phyloP scores from a whole-genome alignment of 2,888 invertebrate genomes.

The Pediacus dermestoides region DNA sequence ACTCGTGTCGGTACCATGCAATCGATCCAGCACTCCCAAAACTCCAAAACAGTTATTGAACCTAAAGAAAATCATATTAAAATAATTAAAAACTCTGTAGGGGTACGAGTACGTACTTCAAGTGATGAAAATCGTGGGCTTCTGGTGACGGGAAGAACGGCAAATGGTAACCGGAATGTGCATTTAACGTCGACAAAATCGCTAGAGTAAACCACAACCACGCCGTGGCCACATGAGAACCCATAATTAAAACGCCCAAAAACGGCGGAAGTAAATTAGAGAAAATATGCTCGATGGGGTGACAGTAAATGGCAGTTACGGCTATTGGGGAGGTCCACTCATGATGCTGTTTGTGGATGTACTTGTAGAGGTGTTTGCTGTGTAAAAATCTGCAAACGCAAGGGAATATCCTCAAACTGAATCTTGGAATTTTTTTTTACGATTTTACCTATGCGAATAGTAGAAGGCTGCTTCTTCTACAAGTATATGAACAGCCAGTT shows the following conservation, averaged over 20 bases:
- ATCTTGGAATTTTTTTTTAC: background rate
- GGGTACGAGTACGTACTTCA: conserved; percentile 59
- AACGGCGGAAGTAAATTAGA: conserved; percentile 75
- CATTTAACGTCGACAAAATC: conserved; percentile 73
- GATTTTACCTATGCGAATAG: conserved; percentile 69
- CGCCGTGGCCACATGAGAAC: conserved; percentile 72
- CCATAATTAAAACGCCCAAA: conserved; percentile 69
- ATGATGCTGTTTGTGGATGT: conserved; percentile 82
- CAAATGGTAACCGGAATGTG: conserved; percentile 82
- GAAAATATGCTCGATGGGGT: conserved; percentile 73
- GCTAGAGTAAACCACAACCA: conserved; percentile 79
- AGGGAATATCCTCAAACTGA: conserved; percentile 4
- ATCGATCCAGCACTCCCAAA: conserved; percentile 72
- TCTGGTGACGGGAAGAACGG: conserved; percentile 83
- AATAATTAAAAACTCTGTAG: background rate
- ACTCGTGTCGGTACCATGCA: conserved; percentile 77
- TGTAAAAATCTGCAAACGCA: conserved; percentile 63
- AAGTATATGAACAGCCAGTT: conserved; percentile 69
- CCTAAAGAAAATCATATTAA: too few relatives aligned
- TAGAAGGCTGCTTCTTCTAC: conserved; percentile 81
- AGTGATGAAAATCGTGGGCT: conserved; percentile 83
- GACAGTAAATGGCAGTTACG: conserved; percentile 76
- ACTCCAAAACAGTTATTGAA: conserved; percentile 84
- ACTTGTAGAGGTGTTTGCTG: conserved; percentile 69
- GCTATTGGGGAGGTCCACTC: conserved; percentile 87